These are phyloP conservation scores for Pegoplata infirma DNA, from an alignment of 2,888 invertebrate genomes.

Conservation along the genomic window DNA sequence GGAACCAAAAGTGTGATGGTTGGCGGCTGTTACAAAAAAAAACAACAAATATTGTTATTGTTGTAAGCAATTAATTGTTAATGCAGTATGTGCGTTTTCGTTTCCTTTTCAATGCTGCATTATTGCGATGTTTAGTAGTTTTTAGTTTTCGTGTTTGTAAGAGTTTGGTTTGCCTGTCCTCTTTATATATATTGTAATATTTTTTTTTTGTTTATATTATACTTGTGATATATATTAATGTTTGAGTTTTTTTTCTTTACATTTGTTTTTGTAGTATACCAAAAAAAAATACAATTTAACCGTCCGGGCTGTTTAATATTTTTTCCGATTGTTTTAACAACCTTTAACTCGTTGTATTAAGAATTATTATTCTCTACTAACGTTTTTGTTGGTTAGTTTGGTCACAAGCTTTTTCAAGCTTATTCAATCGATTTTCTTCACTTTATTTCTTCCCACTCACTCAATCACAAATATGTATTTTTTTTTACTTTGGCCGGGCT, in stretches of 20 bases:
- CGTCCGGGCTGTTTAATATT: conserved; percentile 3
- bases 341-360: conserved; percentile 1
- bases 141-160: neutral
- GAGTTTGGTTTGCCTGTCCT: neutral
- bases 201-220: neutral
- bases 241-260: too few relatives aligned
- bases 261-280: neutral
- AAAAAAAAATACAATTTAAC: neutral
- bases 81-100: conserved; percentile 8
- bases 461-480: conserved; percentile 18
- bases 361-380: conserved; percentile 12
- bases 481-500: conserved; percentile 39
- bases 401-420: conserved; percentile 24
- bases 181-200: neutral
- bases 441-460: conserved; percentile 18
- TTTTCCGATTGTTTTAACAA: neutral
- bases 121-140: neutral
- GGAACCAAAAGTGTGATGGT: neutral
- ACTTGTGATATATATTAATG: neutral
- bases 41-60: conserved; percentile 1
- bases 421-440: conserved; percentile 47
- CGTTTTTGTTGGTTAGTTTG: conserved; percentile 20
- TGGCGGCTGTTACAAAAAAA: conserved; percentile 21
- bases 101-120: conserved; percentile 17
- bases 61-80: conserved; percentile 14